Percentiles rank a stretch among this genome's conserved stretches.
phyloP scores from a whole-genome alignment of 2,797 vertebrate genomes.

The Cyclura pinguis region DNA sequence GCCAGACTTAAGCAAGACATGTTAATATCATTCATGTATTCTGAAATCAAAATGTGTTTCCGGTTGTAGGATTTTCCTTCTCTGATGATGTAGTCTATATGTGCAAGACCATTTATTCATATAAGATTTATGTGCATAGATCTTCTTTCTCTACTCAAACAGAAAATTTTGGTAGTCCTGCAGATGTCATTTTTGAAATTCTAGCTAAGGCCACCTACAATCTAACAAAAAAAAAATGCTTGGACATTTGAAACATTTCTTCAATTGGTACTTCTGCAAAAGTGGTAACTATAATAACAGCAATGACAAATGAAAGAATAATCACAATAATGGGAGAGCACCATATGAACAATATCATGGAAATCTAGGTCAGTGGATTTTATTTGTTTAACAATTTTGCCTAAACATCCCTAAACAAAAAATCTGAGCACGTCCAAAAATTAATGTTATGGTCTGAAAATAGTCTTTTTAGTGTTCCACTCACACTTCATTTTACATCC shows the following conservation, averaged over 20 bases:
- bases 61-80: no score
- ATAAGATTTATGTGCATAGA: no score
- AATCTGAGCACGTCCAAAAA: not conserved
- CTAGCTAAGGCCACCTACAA: not conserved
- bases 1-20: no score
- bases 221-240: not conserved
- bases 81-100: no score
- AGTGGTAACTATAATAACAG: not conserved
- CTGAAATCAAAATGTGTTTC: no score
- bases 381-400: slow-evolving; percentile 1
- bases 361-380: not conserved
- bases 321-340: not conserved
- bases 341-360: not conserved
- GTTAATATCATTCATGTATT: no score
- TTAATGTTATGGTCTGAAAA: not conserved
- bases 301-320: no score
- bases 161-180: not conserved
- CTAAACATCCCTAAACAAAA: not conserved
- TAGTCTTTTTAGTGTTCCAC: not conserved
- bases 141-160: no score
- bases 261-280: not conserved
- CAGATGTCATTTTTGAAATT: not conserved
- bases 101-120: no score
- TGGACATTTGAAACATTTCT: not conserved
- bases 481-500: not conserved